Base-by-base conservation (phyloP, 2,888 invertebrate species). In the Spisula solida region DNA sequence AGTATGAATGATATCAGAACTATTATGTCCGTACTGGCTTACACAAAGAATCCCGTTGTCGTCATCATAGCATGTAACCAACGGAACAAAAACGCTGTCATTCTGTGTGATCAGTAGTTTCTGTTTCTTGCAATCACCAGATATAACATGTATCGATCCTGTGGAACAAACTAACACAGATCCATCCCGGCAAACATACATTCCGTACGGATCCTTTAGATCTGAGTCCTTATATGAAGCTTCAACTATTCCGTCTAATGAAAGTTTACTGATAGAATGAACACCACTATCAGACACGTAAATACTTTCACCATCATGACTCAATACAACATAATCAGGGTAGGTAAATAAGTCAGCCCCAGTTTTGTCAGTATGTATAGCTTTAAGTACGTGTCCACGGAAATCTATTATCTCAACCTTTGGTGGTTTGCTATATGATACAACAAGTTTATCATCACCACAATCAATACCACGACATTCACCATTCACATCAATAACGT, bases 391-490 rank as follows among this genome's bases (percentile, higher is more conserved):
- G 55, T 78, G 75, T 6, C 84, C 84, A 41, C 34, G n/a, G 4
- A 78, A n/a, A 51, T 84, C 75, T 18, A 84, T 16, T 8, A 84
- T 34, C 55, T 84, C 75, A 16, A 84, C 75, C 51, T 84, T 84
- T 2, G 51, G 31, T 18, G 75, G 84, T 20, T 84, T 31, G 29
- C 75, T 75, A 51, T 78, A 84, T 0, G 84, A 75, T 0, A 84
- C 84, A 20, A 84, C 55, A 20, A 75, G 70, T 47, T 75, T 84
- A 14, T 51, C 78, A 16, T 84, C 75, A 60, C 5, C 48, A 20
- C 75, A 84, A 31, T 75, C 78, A 55, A 84, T 78, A 48, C 84
- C 84, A n/a, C 84, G 75, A 78, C 84, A 84, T 10, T 55, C 47
- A n/a, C 84, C 84, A 6, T 5, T 34, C 31, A 84, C 84, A 14